Evolutionary conservation across 2,888 invertebrate species (phyloP).

Genomic region (Halictus quadricinctus): DNA sequence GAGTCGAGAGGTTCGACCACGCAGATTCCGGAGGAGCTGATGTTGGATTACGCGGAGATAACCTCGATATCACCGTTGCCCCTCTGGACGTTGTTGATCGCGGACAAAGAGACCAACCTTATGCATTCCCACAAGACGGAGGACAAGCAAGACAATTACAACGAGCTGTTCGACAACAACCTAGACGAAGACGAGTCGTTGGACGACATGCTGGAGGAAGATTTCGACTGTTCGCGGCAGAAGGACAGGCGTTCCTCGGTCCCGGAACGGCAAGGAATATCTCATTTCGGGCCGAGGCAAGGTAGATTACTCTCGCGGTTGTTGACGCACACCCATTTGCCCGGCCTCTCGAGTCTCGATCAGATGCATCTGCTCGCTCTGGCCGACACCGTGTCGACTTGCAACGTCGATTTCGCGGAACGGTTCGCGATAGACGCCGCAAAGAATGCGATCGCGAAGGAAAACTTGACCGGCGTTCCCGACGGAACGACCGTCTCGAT

Average conservation of each 20-base stretch:
- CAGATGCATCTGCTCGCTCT: slow-evolving; percentile 99
- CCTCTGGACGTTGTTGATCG: slow-evolving; percentile 96
- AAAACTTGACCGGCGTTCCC: slow-evolving; percentile 85
- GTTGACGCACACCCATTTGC: slow-evolving; percentile 96
- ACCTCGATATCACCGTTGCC: slow-evolving; percentile 99
- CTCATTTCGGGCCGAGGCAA: slow-evolving; percentile 94
- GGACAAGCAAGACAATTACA: slow-evolving; percentile 89
- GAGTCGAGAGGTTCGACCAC: slow-evolving; percentile 91
- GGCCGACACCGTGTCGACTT: slow-evolving; percentile 98
- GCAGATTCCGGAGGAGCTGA: slow-evolving; percentile 92
- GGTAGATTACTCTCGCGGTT: slow-evolving; percentile 93
- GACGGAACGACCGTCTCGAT: slow-evolving; percentile 85
- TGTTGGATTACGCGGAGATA: slow-evolving; percentile 96
- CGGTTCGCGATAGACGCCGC: slow-evolving; percentile 88
- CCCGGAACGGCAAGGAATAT: slow-evolving; percentile 89
- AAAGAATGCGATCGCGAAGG: slow-evolving; percentile 87
- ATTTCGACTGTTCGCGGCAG: slow-evolving; percentile 85
- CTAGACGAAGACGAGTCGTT: slow-evolving; percentile 91
- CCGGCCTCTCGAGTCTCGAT: slow-evolving; percentile 97
- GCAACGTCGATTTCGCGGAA: slow-evolving; percentile 94
- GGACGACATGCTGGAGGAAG: slow-evolving; percentile 90
- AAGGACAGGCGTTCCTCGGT: slow-evolving; percentile 88
- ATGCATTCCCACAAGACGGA: slow-evolving; percentile 79
- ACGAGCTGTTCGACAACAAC: slow-evolving; percentile 93
- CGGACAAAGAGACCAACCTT: slow-evolving; percentile 91